A percentile compares a stretch with the other conserved stretches of the same genome.
phyloP scores from a whole-genome alignment of 2,113 vertebrate species.

The Heliornis fulica region DNA sequence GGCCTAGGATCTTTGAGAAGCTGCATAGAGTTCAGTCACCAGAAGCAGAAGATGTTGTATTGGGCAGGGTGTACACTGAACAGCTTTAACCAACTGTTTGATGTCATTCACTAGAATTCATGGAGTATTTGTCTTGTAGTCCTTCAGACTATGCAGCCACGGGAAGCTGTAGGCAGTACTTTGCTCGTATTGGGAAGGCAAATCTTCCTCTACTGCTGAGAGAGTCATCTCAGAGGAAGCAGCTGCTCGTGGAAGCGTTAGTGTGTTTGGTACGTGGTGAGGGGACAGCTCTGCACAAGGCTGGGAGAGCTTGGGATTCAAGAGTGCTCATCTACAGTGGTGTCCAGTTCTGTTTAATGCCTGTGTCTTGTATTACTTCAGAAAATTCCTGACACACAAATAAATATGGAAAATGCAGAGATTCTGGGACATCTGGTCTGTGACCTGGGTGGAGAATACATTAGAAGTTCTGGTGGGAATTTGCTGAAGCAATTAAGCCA shows the following conservation, averaged over 20 bases:
- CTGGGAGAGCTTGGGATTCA: background rate
- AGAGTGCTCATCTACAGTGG: background rate
- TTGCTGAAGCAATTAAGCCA: slow-evolving; percentile 27
- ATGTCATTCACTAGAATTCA: background rate
- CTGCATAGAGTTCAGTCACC: background rate
- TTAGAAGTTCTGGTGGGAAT: background rate
- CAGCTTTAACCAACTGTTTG: background rate
- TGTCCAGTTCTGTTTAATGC: fast-evolving
- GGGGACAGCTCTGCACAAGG: background rate
- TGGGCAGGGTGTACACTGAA: too few relatives aligned
- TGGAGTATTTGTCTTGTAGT: background rate
- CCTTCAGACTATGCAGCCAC: background rate
- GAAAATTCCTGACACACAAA: background rate
- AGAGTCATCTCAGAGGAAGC: background rate
- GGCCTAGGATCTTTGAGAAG: background rate
- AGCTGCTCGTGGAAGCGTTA: slow-evolving; percentile 46
- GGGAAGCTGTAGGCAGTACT: slow-evolving; percentile 52
- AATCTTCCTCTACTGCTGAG: slow-evolving; percentile 18
- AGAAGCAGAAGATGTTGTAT: background rate
- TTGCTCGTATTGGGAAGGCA: background rate
- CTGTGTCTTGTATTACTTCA: background rate
- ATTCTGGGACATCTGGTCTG: slow-evolving; percentile 59
- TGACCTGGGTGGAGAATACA: slow-evolving; percentile 37
- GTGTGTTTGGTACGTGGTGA: slow-evolving; percentile 40
- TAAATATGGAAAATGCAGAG: background rate